Percentiles rank a stretch among this genome's conserved stretches.
Conservation (phyloP, 2,888 invertebrate genomes). For the Polymixis flavicincta region DNA sequence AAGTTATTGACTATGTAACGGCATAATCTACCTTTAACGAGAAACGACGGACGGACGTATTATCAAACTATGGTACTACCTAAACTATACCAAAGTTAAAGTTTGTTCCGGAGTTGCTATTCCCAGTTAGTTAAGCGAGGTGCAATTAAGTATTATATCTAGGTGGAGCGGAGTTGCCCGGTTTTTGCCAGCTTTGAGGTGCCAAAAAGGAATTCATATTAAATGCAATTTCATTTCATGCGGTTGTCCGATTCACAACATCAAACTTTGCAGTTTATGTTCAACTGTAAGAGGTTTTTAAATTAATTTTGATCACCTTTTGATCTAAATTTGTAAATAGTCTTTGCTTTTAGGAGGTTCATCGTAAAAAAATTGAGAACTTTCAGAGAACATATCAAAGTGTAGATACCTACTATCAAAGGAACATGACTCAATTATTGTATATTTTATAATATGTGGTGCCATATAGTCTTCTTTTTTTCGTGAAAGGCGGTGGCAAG, state of each 20-base stretch:
- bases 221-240: constrained; percentile 71
- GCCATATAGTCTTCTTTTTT: constrained; percentile 70
- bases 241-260: constrained; percentile 55
- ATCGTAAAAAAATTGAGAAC: not conserved
- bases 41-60: constrained; percentile 39
- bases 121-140: constrained; percentile 73
- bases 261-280: constrained; percentile 51
- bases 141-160: constrained; percentile 70
- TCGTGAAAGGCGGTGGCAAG: constrained; percentile 81
- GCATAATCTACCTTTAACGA: constrained; percentile 41
- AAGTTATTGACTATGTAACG: constrained; percentile 27
- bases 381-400: not conserved
- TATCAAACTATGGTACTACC: constrained; percentile 56
- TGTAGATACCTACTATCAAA: constrained; percentile 13
- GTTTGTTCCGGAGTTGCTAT: constrained; percentile 76
- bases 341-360: not conserved
- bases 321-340: constrained; percentile 9
- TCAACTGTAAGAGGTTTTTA: constrained; percentile 23
- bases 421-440: constrained; percentile 51
- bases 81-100: constrained; percentile 70
- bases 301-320: constrained; percentile 5
- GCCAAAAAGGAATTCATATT: constrained; percentile 74
- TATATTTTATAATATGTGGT: constrained; percentile 64
- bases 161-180: constrained; percentile 62
- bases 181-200: constrained; percentile 65